A percentile compares a stretch with the other conserved stretches of the same genome.
These are phyloP conservation scores for Synergus gifuensis DNA, from an alignment of 2,888 invertebrate genomes.

Conservation along the genomic window DNA sequence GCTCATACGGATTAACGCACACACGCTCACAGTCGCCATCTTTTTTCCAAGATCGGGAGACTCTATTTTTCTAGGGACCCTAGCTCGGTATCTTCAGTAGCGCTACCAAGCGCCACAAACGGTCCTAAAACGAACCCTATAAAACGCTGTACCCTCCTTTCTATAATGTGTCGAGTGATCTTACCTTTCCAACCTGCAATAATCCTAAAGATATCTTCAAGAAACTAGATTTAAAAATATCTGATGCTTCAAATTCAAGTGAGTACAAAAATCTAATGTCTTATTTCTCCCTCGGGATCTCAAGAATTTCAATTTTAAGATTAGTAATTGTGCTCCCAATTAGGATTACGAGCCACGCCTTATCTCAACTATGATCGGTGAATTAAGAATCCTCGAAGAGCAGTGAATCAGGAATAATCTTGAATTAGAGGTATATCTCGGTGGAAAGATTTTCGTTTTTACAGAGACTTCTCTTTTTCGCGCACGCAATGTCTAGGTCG, in stretches of 20 bases:
- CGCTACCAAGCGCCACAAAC: no score
- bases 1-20: no score
- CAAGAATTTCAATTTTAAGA: constrained; percentile 25
- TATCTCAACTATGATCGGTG: constrained; percentile 39
- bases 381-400: constrained; percentile 37
- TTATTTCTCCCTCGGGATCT: background rate
- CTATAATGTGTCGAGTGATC: no score
- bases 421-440: constrained; percentile 31
- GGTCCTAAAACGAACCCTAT: no score
- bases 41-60: no score
- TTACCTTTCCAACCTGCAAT: no score
- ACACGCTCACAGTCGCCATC: no score
- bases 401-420: constrained; percentile 39
- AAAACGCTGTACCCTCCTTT: no score
- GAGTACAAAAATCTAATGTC: constrained; percentile 2
- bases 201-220: background rate
- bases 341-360: constrained; percentile 38
- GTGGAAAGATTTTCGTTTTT: constrained; percentile 20
- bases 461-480: constrained; percentile 8
- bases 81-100: no score
- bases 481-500: constrained; percentile 18
- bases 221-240: constrained; percentile 6
- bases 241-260: constrained; percentile 7
- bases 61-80: no score
- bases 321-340: constrained; percentile 39